These are phyloP conservation scores for Sphenopsis melanotis DNA, from an alignment of 2,797 vertebrate genomes.

Conservation along the genomic window DNA sequence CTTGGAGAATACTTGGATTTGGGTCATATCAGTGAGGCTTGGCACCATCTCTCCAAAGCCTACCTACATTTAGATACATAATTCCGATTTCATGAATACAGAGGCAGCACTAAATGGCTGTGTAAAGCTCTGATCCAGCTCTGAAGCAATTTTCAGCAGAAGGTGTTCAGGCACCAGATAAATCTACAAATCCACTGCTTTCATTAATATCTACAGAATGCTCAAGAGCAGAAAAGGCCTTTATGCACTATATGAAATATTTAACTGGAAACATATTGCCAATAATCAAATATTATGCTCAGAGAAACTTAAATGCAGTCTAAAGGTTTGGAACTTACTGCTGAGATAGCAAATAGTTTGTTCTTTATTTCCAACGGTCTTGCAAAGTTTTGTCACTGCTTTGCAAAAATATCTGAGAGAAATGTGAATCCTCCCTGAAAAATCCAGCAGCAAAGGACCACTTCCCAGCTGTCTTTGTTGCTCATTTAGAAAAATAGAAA, in stretches of 20 bases:
- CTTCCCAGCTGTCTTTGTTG: constrained; percentile 9
- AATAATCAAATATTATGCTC: constrained; percentile 54
- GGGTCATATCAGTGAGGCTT: background rate
- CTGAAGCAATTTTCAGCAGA: constrained; percentile 35
- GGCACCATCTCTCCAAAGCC: background rate
- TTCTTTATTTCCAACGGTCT: constrained; percentile 26
- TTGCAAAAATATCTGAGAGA: background rate
- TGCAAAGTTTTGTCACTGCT: background rate
- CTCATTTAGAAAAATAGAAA: background rate
- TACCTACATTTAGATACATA: background rate
- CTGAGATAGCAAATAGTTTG: constrained; percentile 47
- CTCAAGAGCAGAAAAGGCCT: background rate
- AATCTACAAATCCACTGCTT: constrained; percentile 30
- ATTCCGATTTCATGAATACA: background rate
- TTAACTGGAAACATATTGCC: constrained; percentile 57
- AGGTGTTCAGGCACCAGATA: constrained; percentile 25
- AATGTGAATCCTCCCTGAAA: background rate
- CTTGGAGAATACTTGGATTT: background rate
- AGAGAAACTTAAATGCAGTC: constrained; percentile 10
- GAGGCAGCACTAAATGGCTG: background rate
- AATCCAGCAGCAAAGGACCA: constrained; percentile 12
- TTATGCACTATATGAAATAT: constrained; percentile 57
- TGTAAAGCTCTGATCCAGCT: background rate
- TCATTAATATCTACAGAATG: constrained; percentile 39
- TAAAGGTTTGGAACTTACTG: constrained; percentile 28